Base-by-base conservation (phyloP, 2,113 vertebrate genomes). In the Cebus imitator region DNA sequence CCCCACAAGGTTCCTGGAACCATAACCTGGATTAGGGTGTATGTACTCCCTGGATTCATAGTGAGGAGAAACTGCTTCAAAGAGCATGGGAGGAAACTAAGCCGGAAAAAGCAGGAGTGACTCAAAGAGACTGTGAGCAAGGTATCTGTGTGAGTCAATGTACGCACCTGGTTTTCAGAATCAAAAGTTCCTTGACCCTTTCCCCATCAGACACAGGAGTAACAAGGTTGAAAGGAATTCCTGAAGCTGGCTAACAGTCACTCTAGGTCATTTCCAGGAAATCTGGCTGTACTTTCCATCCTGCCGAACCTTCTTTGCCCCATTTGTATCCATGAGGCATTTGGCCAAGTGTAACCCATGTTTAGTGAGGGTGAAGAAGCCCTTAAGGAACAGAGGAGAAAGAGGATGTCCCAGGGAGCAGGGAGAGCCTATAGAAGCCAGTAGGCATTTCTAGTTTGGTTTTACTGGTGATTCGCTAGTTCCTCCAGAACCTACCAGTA, bases 231-330 rank as follows among this genome's bases (percentile, higher is more conserved):
- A 97, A 94, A 97, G 73, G 95, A 98, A 96, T 97, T 97, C 96
- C 97, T 97, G 97, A 96, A 91, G 78, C 84, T 95, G 55, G 78
- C 50, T 82, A 96, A 96, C 9, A 96, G 96, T 87, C 64, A 95
- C 82, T 96, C 75, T 58, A 93, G 80, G 93, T 88, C 96, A 97
- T 83, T 97, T 92, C 96, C 90, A 97, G 97, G 95, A 96, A 97
- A 96, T 73, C 87, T 84, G 97, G 94, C 96, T 86, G 40, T 97
- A 94, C 89, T 96, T 96, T 97, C 57, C 94, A 97, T 94, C 87
- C 90, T 96, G 92, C 68, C 70, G 75, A 97, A 92, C 30, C 89
- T 95, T 73, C 87, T 90, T 40, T 84, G 89, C 79, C 76, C 45
- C 58, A 72, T 72, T 32, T 88, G 82, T 81, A 78, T 82, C 73